Evolutionary conservation across 2,797 vertebrate genomes (phyloP).

Genomic region (Falco biarmicus): DNA sequence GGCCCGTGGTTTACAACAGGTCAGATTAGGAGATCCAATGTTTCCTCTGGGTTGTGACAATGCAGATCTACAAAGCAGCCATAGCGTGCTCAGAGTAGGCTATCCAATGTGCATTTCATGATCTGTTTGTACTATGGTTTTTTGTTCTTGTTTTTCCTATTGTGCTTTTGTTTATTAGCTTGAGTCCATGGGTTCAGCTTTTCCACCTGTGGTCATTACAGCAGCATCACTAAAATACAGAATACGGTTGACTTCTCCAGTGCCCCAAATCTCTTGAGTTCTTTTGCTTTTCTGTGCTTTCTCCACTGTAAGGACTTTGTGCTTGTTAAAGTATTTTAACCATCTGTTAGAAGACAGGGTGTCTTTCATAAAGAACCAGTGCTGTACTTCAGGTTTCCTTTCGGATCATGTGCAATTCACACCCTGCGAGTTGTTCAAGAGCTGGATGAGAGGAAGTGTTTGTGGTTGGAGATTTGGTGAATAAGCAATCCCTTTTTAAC

Average conservation of each 20-base stretch:
- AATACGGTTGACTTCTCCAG: not conserved
- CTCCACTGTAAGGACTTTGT: not conserved
- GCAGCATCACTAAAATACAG: not conserved
- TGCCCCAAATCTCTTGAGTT: not conserved
- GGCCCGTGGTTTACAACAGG: not conserved
- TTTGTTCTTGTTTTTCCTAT: not conserved
- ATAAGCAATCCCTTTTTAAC: not conserved
- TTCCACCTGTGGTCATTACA: not conserved
- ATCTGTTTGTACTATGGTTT: not conserved
- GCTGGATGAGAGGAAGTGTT: not conserved
- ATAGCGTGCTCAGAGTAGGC: accelerated
- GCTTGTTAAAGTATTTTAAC: not conserved
- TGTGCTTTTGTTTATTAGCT: not conserved
- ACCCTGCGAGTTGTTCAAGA: not conserved
- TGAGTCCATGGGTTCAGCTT: not conserved
- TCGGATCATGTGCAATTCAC: not conserved
- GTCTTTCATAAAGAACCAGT: not conserved
- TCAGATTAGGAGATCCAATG: not conserved
- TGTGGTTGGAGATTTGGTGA: not conserved
- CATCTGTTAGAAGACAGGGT: not conserved
- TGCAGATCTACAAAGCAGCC: not conserved
- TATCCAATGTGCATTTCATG: not conserved
- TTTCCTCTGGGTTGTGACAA: not conserved
- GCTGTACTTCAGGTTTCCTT: not conserved
- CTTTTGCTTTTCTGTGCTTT: not conserved